Evolutionary conservation across 2,888 invertebrate genomes (phyloP).

Genomic region (Cremastobaeus sp.): DNA sequence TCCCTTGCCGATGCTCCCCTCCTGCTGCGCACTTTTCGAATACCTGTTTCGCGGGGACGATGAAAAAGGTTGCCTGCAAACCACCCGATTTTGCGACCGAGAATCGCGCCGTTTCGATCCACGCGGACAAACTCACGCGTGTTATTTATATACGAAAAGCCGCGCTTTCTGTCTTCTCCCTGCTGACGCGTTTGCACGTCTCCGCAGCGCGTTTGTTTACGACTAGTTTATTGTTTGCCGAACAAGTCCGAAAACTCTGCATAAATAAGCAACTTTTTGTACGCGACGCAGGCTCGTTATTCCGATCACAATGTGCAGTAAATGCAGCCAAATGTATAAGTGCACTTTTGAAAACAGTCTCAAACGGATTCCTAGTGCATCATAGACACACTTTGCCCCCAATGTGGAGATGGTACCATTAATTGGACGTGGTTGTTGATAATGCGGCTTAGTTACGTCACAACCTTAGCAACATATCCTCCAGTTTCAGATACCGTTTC

Average conservation of each 20-base stretch:
- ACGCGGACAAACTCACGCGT: constrained; percentile 28
- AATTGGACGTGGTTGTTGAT: too few relatives aligned
- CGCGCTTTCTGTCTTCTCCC: constrained; percentile 40
- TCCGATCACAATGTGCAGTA: too few relatives aligned
- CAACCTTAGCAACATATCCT: constrained; percentile 14
- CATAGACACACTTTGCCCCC: too few relatives aligned
- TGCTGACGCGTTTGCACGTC: background rate
- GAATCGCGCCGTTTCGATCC: constrained; percentile 28
- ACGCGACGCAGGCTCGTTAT: too few relatives aligned
- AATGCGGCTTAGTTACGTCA: constrained; percentile 13
- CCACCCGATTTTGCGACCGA: constrained; percentile 58
- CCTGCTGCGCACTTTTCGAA: constrained; percentile 42
- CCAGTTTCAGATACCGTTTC: constrained; percentile 13
- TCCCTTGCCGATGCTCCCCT: constrained; percentile 20
- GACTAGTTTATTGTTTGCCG: background rate
- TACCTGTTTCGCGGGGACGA: constrained; percentile 56
- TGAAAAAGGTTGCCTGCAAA: constrained; percentile 56
- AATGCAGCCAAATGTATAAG: too few relatives aligned
- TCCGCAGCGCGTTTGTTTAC: background rate
- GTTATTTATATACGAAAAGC: constrained; percentile 55
- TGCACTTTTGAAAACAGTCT: too few relatives aligned
- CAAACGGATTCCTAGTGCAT: too few relatives aligned
- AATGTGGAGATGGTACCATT: too few relatives aligned
- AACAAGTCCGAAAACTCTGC: background rate
- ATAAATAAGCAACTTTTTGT: too few relatives aligned